Evolutionary conservation across 2,113 vertebrate genomes (phyloP).

Genomic region (Xenotilapia flavipinnis): DNA sequence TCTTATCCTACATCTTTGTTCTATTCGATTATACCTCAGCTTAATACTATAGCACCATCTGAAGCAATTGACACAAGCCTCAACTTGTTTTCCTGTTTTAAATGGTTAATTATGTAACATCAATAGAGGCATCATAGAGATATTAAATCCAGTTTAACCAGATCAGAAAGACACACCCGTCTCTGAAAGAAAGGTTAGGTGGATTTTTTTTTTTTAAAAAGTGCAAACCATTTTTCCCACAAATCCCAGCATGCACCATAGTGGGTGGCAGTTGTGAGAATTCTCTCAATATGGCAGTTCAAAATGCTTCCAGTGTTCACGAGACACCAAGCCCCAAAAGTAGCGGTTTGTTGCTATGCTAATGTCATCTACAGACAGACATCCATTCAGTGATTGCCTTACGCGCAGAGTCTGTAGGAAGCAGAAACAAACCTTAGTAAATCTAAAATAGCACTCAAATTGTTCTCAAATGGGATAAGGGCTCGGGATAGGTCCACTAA

Average conservation of each 20-base stretch:
- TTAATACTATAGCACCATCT: constrained; percentile 60
- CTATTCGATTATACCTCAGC: constrained; percentile 45
- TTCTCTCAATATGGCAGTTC: constrained; percentile 50
- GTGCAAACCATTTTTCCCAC: constrained; percentile 52
- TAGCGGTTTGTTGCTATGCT: constrained; percentile 37
- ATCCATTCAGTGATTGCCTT: constrained; percentile 70
- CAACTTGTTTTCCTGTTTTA: constrained; percentile 19
- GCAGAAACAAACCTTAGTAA: constrained; percentile 30
- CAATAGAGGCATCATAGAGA: constrained; percentile 15
- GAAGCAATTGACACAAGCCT: constrained; percentile 42
- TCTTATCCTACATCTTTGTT: constrained; percentile 41
- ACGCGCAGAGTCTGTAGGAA: constrained; percentile 63
- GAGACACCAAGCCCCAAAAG: constrained; percentile 17
- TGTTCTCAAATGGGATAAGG: constrained; percentile 23
- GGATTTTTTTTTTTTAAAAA: not conserved
- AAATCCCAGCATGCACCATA: constrained; percentile 57
- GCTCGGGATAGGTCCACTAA: constrained; percentile 36
- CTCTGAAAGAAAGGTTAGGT: constrained; percentile 6
- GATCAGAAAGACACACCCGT: constrained; percentile 8
- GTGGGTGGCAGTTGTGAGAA: constrained; percentile 60
- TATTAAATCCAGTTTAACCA: constrained; percentile 34
- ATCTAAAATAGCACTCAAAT: constrained; percentile 41
- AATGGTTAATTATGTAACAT: constrained; percentile 20
- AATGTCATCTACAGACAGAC: constrained; percentile 41
- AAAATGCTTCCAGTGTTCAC: constrained; percentile 55